phyloP scores from a whole-genome alignment of 2,888 invertebrate genomes.

The Parochlus steinenii region DNA sequence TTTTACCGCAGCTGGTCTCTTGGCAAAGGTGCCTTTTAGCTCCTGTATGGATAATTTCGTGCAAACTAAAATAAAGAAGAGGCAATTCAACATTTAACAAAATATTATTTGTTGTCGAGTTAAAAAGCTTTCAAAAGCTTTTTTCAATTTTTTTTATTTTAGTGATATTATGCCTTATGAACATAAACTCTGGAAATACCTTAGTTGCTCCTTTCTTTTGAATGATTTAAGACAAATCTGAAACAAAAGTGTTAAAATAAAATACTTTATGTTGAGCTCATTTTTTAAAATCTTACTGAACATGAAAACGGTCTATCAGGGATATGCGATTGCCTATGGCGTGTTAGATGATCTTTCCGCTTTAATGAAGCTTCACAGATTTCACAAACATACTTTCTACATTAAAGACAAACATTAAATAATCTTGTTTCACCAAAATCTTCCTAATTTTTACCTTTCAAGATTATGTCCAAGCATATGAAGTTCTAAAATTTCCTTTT shows the following conservation, averaged over 20 bases:
- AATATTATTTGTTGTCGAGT: no score
- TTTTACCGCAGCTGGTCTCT: conserved; percentile 60
- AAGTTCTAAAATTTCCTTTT: conserved; percentile 64
- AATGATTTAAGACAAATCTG: conserved; percentile 78
- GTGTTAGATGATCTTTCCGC: conserved; percentile 70
- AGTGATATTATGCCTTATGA: no score
- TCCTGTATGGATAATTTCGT: conserved; percentile 80
- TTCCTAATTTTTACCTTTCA: no score
- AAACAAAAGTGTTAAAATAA: no score
- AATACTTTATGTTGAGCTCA: no score
- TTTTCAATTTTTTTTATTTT: no score
- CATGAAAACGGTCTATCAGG: conserved; percentile 77
- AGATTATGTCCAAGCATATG: conserved; percentile 71
- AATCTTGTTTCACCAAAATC: neutral
- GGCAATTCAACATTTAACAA: no score
- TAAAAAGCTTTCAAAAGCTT: no score
- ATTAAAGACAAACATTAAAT: conserved; percentile 17
- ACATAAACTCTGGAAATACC: no score
- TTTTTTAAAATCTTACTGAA: no score
- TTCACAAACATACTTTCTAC: conserved; percentile 77
- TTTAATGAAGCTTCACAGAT: conserved; percentile 78
- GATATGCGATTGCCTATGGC: conserved; percentile 79
- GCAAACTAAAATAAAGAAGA: no score
- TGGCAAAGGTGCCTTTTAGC: conserved; percentile 73
- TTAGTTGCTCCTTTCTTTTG: conserved; percentile 76